Evolutionary conservation across 2,797 vertebrate species (phyloP).

Genomic region (Clangula hyemalis): DNA sequence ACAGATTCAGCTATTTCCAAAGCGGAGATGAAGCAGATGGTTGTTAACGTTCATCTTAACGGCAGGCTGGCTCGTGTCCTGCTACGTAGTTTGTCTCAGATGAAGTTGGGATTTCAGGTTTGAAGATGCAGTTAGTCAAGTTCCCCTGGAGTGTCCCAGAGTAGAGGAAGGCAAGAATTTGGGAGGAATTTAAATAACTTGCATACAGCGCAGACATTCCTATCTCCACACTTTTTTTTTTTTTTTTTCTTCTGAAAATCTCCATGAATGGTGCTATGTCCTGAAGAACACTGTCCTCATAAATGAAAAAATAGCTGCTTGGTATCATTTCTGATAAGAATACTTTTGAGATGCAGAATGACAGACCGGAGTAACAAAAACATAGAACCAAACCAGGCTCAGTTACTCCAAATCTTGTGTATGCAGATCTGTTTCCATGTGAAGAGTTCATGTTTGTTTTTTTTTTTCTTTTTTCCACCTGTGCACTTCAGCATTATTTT

Average conservation of each 20-base stretch:
- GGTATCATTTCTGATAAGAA: not conserved
- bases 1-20: not conserved
- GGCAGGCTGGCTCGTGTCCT: not conserved
- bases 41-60: not conserved
- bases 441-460: fast-evolving
- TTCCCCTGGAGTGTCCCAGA: not conserved
- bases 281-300: not conserved
- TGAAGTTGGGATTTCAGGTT: not conserved
- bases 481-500: not conserved
- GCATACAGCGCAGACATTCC: not conserved
- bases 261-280: not conserved
- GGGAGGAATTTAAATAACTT: not conserved
- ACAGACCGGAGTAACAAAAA: not conserved
- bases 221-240: not conserved
- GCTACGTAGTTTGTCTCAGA: not conserved
- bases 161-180: not conserved
- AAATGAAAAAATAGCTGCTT: not conserved
- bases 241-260: not conserved
- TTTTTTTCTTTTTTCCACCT: not conserved
- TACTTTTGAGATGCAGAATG: not conserved
- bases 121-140: not conserved
- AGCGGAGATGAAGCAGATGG: not conserved
- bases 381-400: not conserved
- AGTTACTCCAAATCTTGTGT: not conserved
- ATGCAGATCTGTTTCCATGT: not conserved